Conservation (phyloP, 2,888 invertebrate species). For the Emmelina monodactyla region DNA sequence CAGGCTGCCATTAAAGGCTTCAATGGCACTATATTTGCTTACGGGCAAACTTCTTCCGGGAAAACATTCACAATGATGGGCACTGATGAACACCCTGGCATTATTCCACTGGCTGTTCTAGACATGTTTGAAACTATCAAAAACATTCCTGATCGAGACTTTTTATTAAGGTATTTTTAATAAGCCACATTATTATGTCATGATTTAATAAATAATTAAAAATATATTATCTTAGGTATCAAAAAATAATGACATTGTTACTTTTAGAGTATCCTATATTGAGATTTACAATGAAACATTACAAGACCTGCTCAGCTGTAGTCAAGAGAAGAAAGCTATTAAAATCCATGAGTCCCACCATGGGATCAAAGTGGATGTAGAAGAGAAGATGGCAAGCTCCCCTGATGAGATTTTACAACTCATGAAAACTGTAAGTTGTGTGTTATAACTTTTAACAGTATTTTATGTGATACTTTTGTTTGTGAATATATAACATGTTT, state of each 20-base stretch:
- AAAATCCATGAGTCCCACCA: conserved; percentile 70
- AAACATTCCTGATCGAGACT: conserved; percentile 71
- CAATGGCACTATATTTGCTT: conserved; percentile 90
- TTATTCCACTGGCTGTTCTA: conserved; percentile 76
- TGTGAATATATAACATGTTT: too few species aligned
- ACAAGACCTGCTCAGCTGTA: conserved; percentile 76
- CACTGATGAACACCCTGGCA: conserved; percentile 70
- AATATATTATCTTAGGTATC: background rate
- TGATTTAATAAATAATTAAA: too few species aligned
- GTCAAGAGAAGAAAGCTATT: conserved; percentile 64
- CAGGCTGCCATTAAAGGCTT: conserved; percentile 76
- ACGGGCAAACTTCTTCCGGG: conserved; percentile 91
- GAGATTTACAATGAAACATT: conserved; percentile 91
- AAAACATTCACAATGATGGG: conserved; percentile 90
- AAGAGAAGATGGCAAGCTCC: conserved; percentile 70
- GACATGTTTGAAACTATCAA: conserved; percentile 75
- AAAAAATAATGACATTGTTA: conserved; percentile 3
- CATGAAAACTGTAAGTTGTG: conserved; percentile 52
- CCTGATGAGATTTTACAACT: conserved; percentile 68
- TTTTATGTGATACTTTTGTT: too few species aligned
- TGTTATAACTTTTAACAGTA: too few species aligned
- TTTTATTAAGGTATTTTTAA: conserved; percentile 69
- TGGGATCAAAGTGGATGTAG: conserved; percentile 71
- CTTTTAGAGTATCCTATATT: conserved; percentile 78
- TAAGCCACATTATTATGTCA: too few species aligned